Evolutionary conservation across 2,888 invertebrate genomes (phyloP).

Genomic region (Conistra vaccinii): DNA sequence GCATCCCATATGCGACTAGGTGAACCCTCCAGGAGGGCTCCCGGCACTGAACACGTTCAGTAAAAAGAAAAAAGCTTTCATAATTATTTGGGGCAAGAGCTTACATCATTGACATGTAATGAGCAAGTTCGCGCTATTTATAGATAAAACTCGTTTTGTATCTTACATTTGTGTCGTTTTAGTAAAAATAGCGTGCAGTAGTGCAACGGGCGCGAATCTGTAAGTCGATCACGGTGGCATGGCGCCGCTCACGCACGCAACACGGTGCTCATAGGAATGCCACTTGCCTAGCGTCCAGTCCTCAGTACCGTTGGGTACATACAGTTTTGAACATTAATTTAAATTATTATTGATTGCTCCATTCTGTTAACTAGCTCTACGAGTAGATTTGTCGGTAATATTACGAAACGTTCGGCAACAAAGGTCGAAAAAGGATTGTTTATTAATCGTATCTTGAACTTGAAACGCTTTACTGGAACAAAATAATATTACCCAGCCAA

Average conservation of each 20-base stretch:
- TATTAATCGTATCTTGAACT: no score
- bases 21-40: no score
- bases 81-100: not conserved
- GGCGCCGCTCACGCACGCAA: slow-evolving; percentile 55
- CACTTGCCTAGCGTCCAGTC: slow-evolving; percentile 58
- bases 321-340: slow-evolving; percentile 58
- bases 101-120: slow-evolving; percentile 36
- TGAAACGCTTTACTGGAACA: not conserved
- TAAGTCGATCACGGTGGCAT: slow-evolving; percentile 61
- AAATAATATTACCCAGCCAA: not conserved
- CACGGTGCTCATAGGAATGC: slow-evolving; percentile 59
- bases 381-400: slow-evolving; percentile 11
- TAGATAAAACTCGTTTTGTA: slow-evolving; percentile 46
- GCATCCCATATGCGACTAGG: no score
- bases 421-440: not conserved
- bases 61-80: not conserved
- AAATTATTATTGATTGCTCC: slow-evolving; percentile 58
- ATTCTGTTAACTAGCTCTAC: slow-evolving; percentile 25
- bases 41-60: no score
- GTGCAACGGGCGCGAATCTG: slow-evolving; percentile 56
- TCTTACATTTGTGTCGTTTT: slow-evolving; percentile 39
- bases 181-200: slow-evolving; percentile 52
- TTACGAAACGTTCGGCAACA: not conserved
- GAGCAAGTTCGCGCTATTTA: slow-evolving; percentile 13
- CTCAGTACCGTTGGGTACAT: slow-evolving; percentile 62